Base-by-base conservation (phyloP, 2,797 vertebrate genomes). In the Halcyon smyrnensis region DNA sequence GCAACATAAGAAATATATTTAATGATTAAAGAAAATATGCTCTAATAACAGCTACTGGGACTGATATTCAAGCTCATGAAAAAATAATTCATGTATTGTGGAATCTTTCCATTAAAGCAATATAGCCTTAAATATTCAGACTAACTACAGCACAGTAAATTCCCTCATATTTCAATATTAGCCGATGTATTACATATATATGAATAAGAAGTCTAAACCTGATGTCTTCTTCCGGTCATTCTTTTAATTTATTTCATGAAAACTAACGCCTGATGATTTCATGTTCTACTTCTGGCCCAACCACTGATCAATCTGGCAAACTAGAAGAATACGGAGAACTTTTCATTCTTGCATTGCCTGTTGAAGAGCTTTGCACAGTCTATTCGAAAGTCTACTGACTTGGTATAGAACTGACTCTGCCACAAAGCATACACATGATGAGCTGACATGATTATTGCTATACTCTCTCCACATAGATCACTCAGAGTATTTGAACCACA, bases 1-100 rank as follows among this genome's bases (percentile, higher is more conserved):
- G 46, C 59, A 95, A 32, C 27, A 34, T 63, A 71, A 83, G 59
- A 64, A 36, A 82, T 48, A 75, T 51, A 51, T 51, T 81, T 84
- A 79, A 93, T 93, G 46, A 93, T 96, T 96, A 80, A 91, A 89
- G 24, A 48, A 59, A 63, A 57, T 53, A 64, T 67, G 21, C 17
- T 86, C 37, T 84, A 34, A 77, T 56, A 23, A 1, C 23, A 79
- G 30, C 15, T 87, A 36, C 30, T 76, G 36, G 6, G 28, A 69
- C 27, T 84, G 77, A 63, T 50, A 34, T 68, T 88, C 23, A 81
- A 57, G 8, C 3, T 78, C 91, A 83, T 56, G 34, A 81, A 95
- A 88, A 89, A 78, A 6, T 36, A 84, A 92, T 68, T 34, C 39
- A 41, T 0, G 0, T 59, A 41, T 6, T 53, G 17, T 48, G 15